Percentiles rank a stretch among this genome's conserved stretches.
phyloP scores from a whole-genome alignment of 2,113 vertebrate genomes.

The Pollimyrus isidori region DNA sequence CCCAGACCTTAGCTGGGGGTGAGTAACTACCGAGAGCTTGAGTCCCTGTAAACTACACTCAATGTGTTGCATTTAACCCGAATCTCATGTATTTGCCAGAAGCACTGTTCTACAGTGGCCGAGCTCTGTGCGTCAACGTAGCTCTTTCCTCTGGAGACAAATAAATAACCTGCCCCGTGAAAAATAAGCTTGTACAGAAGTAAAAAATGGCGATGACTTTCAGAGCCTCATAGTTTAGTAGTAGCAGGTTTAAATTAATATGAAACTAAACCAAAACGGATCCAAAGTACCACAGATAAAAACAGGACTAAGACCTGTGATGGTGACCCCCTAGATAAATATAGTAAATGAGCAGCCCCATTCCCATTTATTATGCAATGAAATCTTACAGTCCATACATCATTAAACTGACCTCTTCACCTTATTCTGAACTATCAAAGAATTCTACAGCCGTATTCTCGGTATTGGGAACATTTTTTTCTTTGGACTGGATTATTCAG shows the following conservation, averaged over 20 bases:
- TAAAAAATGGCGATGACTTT: not conserved
- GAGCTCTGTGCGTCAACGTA: not conserved
- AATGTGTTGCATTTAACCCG: not conserved
- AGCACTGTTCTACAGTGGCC: not conserved
- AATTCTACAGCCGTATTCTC: not conserved
- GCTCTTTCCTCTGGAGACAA: not conserved
- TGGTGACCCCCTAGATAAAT: not conserved
- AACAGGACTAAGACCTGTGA: not conserved
- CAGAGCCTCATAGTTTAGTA: not conserved
- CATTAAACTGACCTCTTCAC: not conserved
- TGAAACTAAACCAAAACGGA: not conserved
- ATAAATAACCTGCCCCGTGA: not conserved
- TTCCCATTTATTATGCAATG: not conserved
- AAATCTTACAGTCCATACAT: not conserved
- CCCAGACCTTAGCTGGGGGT: not conserved
- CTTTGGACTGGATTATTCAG: not conserved
- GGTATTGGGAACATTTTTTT: not conserved
- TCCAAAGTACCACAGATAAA: not conserved
- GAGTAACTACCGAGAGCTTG: not conserved
- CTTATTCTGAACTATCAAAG: not conserved
- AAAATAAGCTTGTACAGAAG: not conserved
- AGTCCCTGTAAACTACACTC: not conserved
- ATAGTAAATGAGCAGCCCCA: not conserved
- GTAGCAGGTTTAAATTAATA: not conserved
- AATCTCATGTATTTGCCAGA: not conserved